Percentiles rank a stretch among this genome's conserved stretches.
Conservation (phyloP, 92 coral and sea anemone species). For the Bergia puertoricense region DNA sequence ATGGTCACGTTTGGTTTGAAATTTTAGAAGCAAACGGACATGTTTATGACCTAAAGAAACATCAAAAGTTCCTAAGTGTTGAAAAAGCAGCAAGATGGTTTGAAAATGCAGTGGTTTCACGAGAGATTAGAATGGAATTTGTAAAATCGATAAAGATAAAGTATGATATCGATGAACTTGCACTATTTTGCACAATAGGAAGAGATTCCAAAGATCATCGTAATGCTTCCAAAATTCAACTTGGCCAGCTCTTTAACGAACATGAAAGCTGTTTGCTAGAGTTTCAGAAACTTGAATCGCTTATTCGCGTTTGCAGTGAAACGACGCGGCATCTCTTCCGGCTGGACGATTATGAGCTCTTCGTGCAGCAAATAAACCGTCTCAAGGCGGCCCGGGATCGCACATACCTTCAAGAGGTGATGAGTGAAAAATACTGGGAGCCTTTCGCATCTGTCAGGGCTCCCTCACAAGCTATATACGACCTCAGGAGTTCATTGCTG, state of each 20-base stretch:
- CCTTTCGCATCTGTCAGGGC: slow-evolving; percentile 11
- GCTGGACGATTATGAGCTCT: background rate
- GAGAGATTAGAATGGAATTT: background rate
- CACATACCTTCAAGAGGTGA: background rate
- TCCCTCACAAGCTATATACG: slow-evolving; percentile 3
- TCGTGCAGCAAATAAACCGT: background rate
- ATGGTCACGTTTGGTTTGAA: background rate
- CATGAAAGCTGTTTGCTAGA: background rate
- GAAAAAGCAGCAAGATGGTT: slow-evolving; percentile 9
- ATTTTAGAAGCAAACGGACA: slow-evolving; percentile 15
- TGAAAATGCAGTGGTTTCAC: background rate
- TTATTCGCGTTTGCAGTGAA: slow-evolving; percentile 10
- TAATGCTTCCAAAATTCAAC: background rate
- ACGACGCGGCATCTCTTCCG: background rate
- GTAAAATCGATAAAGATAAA: background rate
- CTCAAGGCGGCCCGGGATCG: background rate
- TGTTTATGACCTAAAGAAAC: background rate
- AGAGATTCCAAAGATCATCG: background rate
- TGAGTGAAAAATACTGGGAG: slow-evolving; percentile 23
- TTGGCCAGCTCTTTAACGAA: slow-evolving; percentile 14
- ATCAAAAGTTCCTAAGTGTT: background rate
- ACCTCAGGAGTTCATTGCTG: background rate
- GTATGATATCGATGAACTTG: background rate
- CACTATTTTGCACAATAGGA: background rate
- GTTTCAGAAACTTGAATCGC: background rate